Conservation (phyloP, 2,797 vertebrate species). For the Pelobates cultripes region DNA sequence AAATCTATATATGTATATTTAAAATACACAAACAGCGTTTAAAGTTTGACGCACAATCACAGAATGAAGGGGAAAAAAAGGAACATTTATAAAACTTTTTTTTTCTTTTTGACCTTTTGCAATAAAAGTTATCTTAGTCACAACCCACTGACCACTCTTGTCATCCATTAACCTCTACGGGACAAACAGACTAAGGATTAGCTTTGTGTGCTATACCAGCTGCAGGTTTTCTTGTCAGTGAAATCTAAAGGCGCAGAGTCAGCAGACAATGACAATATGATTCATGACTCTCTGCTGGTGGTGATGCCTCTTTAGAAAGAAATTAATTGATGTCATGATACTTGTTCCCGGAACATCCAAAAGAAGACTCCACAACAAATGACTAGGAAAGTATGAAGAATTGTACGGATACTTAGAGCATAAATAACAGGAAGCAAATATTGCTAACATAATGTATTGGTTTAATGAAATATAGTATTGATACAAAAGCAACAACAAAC, state of each 20-base stretch:
- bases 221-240: slow-evolving; percentile 33
- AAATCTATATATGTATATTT: too few relatives aligned
- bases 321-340: slow-evolving; percentile 55
- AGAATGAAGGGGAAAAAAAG: background rate
- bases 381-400: slow-evolving; percentile 44
- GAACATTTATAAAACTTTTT: background rate
- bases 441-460: slow-evolving; percentile 12
- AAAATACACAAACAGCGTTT: background rate
- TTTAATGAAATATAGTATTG: background rate
- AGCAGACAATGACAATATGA: slow-evolving; percentile 58
- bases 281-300: slow-evolving; percentile 54
- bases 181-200: background rate
- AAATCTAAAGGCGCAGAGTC: slow-evolving; percentile 46
- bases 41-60: too few relatives aligned
- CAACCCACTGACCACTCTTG: slow-evolving; percentile 12
- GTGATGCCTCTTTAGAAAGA: slow-evolving; percentile 56
- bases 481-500: background rate
- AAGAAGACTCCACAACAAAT: slow-evolving; percentile 40
- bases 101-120: slow-evolving; percentile 10
- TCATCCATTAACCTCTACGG: slow-evolving; percentile 39
- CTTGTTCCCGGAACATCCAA: slow-evolving; percentile 41
- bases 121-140: slow-evolving; percentile 8
- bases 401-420: slow-evolving; percentile 39
- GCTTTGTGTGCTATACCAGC: background rate
- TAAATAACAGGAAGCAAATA: slow-evolving; percentile 25